A percentile compares a stretch with the other conserved stretches of the same genome.
phyloP scores from a whole-genome alignment of 2,113 vertebrate genomes.

The Leptobrachium ailaonicum region DNA sequence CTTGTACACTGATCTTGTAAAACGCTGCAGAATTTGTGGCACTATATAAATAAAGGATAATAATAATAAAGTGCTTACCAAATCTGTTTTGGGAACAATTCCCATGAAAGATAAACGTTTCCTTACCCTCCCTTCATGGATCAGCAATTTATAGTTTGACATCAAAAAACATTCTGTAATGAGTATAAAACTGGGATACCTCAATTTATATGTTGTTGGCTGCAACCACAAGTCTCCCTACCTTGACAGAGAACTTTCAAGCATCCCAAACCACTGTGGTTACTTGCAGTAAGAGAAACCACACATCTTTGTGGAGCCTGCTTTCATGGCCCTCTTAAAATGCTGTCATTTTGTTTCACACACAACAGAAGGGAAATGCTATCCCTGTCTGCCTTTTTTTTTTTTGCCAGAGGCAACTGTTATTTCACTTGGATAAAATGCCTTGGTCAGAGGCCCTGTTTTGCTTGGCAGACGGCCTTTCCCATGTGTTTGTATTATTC shows the following conservation, averaged over 20 bases:
- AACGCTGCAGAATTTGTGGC: too few relatives aligned
- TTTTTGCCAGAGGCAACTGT: constrained; percentile 63
- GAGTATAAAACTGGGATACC: too few relatives aligned
- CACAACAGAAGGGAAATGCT: background rate
- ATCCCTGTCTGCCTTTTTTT: constrained; percentile 50
- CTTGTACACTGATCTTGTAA: too few relatives aligned
- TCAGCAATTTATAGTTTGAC: too few relatives aligned
- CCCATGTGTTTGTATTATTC: constrained; percentile 67
- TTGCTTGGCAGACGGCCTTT: constrained; percentile 68
- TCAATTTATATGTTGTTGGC: too few relatives aligned
- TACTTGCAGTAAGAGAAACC: background rate
- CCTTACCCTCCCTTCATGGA: too few relatives aligned
- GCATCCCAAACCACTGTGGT: background rate
- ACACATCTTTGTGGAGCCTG: constrained; percentile 15
- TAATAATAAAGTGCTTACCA: too few relatives aligned
- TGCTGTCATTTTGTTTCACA: background rate
- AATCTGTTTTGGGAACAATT: too few relatives aligned
- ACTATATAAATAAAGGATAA: too few relatives aligned
- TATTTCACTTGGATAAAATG: constrained; percentile 71
- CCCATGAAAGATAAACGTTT: too few relatives aligned
- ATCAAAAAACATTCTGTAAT: too few relatives aligned
- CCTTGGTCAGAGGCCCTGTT: constrained; percentile 69
- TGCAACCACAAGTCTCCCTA: background rate
- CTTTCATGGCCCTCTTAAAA: constrained; percentile 11
- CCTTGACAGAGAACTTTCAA: background rate